Conservation (phyloP, 2,113 vertebrate genomes). For the Microtus oregoni region DNA sequence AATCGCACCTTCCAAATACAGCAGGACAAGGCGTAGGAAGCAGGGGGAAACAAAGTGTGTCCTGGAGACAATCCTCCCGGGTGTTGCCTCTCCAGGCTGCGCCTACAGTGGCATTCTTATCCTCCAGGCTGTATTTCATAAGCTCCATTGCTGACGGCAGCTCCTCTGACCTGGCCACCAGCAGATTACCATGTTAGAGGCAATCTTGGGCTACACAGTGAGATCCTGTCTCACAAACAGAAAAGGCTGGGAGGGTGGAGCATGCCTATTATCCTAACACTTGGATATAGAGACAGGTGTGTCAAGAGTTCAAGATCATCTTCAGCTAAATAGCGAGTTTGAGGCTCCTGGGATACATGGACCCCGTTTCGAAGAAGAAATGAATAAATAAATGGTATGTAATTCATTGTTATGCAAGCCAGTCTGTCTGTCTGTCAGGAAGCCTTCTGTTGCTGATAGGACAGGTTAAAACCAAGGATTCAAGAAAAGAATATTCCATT, state of each 20-base stretch:
- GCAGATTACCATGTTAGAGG: not conserved
- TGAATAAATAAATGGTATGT: not conserved
- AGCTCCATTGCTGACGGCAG: not conserved
- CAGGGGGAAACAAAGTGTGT: not conserved
- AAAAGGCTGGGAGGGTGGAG: not conserved
- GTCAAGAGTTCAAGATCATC: not conserved
- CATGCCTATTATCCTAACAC: not conserved
- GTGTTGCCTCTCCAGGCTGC: too few species aligned
- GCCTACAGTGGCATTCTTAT: not conserved
- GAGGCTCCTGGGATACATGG: not conserved
- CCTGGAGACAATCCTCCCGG: not conserved
- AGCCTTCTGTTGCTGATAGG: not conserved
- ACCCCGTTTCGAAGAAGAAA: not conserved
- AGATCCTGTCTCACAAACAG: not conserved
- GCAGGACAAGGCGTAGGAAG: not conserved
- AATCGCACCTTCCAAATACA: not conserved
- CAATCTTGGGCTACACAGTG: not conserved
- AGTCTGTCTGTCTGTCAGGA: not conserved
- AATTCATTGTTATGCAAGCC: not conserved
- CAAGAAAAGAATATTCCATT: not conserved
- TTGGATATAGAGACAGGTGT: not conserved
- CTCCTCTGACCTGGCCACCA: not conserved
- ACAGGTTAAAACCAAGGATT: not conserved
- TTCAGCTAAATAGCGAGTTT: not conserved
- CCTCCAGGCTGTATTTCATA: not conserved